Evolutionary conservation across 2,797 vertebrate genomes (phyloP), one percentile per base, ranked within the genome.

Genomic region (Labeo calbasu): DNA sequence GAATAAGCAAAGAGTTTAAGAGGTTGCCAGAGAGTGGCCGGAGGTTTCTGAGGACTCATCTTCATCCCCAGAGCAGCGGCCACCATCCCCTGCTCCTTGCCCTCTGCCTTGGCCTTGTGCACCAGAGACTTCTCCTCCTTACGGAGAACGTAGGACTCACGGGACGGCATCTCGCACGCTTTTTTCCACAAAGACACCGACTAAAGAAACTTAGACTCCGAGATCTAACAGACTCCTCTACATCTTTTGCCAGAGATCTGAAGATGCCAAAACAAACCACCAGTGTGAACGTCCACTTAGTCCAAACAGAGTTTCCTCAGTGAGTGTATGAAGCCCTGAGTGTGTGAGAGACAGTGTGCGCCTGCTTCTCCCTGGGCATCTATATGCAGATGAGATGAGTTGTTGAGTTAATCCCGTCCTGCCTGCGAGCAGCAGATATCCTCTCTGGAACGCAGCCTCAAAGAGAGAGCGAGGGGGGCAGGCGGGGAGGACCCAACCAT

Each of bases 1-100:
- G 98, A 99, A 97, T 99, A 99, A 95, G 98, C 98, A 93, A 99
- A 99, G 89, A 99, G 96, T 98, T 99, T 99, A 89, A 99, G 97
- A 89, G 98, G 98, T 93, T 99, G 97, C 98, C 98, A 99, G 91
- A 99, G 95, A 48, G 96, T 95, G 94, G 96, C 96, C 21, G 98
- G 96, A 66, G 97, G 95, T 94, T 99, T 99, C 92, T 95, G 96
- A 92, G 98, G 94, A 88, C 96, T 96, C 95, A 98, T 97, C 90
- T 97, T 97, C 97, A 99, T 97, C 88, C 97, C 97, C 92, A 99
- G 89, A 77, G 98, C 97, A 48, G 97, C 96, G 50, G 96, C 95
- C 94, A 99, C 90, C 68, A 99, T 94, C 82, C 97, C 96, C 92
- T 96, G 97, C 89, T 98, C 98, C 83, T 96, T 97, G 92, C 94